These are phyloP conservation scores for Phalacrocorax pelagicus DNA, from an alignment of 2,113 vertebrate genomes.

Conservation along the genomic window DNA sequence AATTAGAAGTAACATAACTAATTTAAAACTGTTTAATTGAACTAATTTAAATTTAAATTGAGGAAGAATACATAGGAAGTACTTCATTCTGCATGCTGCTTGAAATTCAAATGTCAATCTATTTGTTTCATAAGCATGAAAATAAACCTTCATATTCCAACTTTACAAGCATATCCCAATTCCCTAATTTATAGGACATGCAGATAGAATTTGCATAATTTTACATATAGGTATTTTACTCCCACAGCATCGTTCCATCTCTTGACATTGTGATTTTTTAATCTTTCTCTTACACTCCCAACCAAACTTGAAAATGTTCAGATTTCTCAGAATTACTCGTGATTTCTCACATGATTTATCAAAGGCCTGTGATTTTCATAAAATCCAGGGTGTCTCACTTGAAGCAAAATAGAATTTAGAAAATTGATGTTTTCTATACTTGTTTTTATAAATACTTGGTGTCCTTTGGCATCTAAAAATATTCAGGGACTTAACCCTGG, in stretches of 20 bases:
- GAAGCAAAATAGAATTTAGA: not conserved
- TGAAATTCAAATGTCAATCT: not conserved
- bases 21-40: constrained; percentile 36
- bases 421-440: not conserved
- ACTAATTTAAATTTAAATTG: constrained; percentile 49
- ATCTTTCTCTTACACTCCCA: not conserved
- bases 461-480: not conserved
- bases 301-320: not conserved
- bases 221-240: not conserved
- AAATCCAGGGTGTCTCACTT: not conserved
- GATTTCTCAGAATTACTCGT: not conserved
- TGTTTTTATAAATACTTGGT: constrained; percentile 4
- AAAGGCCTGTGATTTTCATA: not conserved
- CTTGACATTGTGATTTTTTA: not conserved
- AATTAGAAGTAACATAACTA: constrained; percentile 32
- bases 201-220: not conserved
- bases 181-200: not conserved
- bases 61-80: not conserved
- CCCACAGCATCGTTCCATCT: not conserved
- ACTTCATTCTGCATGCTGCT: not conserved
- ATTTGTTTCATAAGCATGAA: not conserved
- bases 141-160: not conserved
- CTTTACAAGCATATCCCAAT: not conserved
- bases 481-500: not conserved
- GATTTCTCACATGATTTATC: not conserved